Evolutionary conservation across 2,888 invertebrate species (phyloP).

Genomic region (Caenorhabditis imperialis): DNA sequence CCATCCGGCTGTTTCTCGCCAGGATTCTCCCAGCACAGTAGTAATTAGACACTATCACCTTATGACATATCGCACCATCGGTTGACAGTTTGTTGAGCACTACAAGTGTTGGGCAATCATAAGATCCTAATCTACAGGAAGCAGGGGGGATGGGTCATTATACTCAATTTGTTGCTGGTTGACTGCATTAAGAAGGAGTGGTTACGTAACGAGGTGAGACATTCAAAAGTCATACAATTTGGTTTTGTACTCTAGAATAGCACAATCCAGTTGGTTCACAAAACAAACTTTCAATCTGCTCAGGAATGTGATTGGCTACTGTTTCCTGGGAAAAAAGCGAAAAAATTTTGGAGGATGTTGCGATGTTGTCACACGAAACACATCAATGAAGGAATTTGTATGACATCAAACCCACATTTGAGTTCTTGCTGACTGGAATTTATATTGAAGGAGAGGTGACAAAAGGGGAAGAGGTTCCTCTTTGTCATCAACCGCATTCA

Average conservation of each 20-base stretch:
- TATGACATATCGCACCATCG: conserved; percentile 49
- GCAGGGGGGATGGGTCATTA: conserved; percentile 16
- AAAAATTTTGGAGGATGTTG: no score
- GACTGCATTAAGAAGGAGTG: conserved; percentile 13
- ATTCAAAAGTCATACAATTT: no score
- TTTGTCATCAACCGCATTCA: conserved; percentile 16
- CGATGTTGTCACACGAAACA: no score
- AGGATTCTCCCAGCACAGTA: conserved; percentile 18
- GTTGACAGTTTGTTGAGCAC: conserved; percentile 49
- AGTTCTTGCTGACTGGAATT: conserved; percentile 16
- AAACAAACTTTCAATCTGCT: no score
- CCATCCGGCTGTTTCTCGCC: conserved; percentile 29
- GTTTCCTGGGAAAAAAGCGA: no score
- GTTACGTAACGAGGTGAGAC: no score
- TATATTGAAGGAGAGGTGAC: conserved; percentile 15
- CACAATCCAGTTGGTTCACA: no score
- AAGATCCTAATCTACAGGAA: conserved; percentile 22
- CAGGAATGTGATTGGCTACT: no score
- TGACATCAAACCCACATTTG: no score
- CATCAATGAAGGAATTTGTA: no score
- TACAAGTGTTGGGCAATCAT: conserved; percentile 39
- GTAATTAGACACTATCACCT: conserved; percentile 38
- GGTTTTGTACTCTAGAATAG: no score
- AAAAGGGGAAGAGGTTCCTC: conserved; percentile 32
- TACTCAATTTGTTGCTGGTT: conserved; percentile 22